Evolutionary conservation across 2,113 vertebrate species (phyloP).

Genomic region (Peucedramus taeniatus): DNA sequence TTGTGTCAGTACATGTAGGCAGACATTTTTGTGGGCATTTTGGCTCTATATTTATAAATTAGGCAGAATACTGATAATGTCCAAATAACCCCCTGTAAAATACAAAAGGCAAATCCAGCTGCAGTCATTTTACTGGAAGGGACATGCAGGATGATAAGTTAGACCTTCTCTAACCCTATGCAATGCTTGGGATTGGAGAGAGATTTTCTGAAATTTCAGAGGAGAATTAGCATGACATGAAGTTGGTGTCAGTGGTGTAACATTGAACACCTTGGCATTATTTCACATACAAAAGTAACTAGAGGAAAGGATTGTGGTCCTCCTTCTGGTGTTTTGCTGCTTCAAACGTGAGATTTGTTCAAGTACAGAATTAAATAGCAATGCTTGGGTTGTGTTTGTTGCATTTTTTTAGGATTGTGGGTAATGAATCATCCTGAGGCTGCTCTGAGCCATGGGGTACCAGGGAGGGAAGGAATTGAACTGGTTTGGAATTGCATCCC

Average conservation of each 20-base stretch:
- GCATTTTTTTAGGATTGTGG: not conserved
- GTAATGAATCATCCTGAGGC: not conserved
- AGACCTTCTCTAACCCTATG: not conserved
- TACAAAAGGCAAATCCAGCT: not conserved
- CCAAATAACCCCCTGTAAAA: not conserved
- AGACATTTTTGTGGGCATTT: not conserved
- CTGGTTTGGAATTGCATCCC: not conserved
- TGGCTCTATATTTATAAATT: not conserved
- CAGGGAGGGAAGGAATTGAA: not conserved
- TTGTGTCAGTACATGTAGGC: not conserved
- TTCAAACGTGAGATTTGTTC: not conserved
- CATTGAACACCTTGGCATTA: not conserved
- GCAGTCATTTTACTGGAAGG: not conserved
- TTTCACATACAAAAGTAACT: not conserved
- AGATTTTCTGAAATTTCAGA: not conserved
- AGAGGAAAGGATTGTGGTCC: not conserved
- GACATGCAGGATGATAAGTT: not conserved
- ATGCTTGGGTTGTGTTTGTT: not conserved
- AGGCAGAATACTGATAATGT: not conserved
- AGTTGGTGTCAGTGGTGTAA: not conserved
- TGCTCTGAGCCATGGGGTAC: not conserved
- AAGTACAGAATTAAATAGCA: not conserved
- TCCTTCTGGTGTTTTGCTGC: not conserved
- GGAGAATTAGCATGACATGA: not conserved
- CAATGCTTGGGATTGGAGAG: not conserved